Percentiles rank a stretch among this genome's conserved stretches.
Evolutionary conservation across 2,797 vertebrate species (phyloP).

Genomic region (Acrossocheilus wenchowensis): DNA sequence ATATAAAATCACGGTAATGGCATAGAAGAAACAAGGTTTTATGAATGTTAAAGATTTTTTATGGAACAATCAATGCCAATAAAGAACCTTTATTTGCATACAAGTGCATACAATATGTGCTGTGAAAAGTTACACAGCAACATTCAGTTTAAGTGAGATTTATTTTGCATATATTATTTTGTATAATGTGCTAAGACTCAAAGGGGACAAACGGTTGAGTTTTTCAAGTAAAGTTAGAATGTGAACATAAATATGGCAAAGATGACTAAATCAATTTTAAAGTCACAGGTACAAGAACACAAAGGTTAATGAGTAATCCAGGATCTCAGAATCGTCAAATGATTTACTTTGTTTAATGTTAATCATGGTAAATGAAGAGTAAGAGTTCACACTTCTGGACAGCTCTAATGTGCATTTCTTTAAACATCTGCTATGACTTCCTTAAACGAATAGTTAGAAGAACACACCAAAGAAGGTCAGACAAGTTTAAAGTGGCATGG

Average conservation of each 20-base stretch:
- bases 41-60: not conserved
- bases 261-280: not conserved
- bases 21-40: not conserved
- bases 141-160: not conserved
- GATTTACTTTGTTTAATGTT: conserved; percentile 2
- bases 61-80: not conserved
- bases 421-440: not conserved
- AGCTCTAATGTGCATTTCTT: not conserved
- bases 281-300: not conserved
- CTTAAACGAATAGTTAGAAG: not conserved
- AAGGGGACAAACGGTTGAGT: not conserved
- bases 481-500: not conserved
- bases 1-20: too few species aligned
- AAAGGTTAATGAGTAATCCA: not conserved
- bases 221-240: not conserved
- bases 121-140: not conserved
- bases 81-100: not conserved
- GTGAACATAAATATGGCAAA: not conserved
- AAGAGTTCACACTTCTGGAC: not conserved
- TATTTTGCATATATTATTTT: not conserved
- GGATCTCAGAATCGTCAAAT: not conserved
- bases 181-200: not conserved
- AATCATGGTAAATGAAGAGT: not conserved
- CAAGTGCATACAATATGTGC: not conserved
- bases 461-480: not conserved